Conservation (phyloP, 2,797 vertebrate genomes). For the Enteromius unitaeniatus region DNA sequence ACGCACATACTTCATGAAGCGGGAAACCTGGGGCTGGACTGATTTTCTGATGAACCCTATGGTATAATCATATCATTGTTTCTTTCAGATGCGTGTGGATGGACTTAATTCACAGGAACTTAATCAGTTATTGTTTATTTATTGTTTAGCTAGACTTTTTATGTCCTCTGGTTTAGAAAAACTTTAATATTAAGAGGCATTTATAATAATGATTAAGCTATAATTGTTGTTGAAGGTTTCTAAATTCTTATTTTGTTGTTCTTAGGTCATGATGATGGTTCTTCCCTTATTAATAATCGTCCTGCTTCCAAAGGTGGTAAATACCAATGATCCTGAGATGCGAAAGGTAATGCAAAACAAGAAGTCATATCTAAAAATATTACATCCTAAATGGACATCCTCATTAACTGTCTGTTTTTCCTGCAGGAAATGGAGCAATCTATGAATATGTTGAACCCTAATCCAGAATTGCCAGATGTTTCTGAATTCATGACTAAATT, state of each 20-base stretch:
- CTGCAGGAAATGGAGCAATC: slow-evolving; percentile 98
- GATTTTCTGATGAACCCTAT: slow-evolving; percentile 99
- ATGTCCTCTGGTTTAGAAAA: background rate
- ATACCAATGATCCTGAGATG: slow-evolving; percentile 99
- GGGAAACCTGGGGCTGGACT: slow-evolving; percentile 99
- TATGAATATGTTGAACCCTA: slow-evolving; percentile 99
- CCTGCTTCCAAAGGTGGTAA: slow-evolving; percentile 96
- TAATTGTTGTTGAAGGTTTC: background rate
- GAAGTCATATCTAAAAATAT: background rate
- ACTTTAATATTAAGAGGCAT: background rate
- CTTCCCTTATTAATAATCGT: slow-evolving; percentile 96
- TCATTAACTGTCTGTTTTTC: background rate
- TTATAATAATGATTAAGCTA: background rate
- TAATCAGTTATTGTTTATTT: background rate
- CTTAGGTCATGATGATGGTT: slow-evolving; percentile 99
- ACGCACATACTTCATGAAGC: slow-evolving; percentile 94
- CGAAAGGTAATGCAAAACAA: slow-evolving; percentile 85
- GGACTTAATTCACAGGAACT: background rate
- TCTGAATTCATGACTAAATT: slow-evolving; percentile 99
- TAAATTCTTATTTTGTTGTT: background rate
- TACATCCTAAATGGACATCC: background rate
- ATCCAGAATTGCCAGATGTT: slow-evolving; percentile 97
- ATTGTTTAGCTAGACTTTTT: background rate
- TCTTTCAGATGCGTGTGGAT: background rate
- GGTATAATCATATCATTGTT: slow-evolving; percentile 74